A percentile compares a stretch with the other conserved stretches of the same genome.
Conservation (phyloP, 1,140 invertebrate species). For the Zaprionus africanus region DNA sequence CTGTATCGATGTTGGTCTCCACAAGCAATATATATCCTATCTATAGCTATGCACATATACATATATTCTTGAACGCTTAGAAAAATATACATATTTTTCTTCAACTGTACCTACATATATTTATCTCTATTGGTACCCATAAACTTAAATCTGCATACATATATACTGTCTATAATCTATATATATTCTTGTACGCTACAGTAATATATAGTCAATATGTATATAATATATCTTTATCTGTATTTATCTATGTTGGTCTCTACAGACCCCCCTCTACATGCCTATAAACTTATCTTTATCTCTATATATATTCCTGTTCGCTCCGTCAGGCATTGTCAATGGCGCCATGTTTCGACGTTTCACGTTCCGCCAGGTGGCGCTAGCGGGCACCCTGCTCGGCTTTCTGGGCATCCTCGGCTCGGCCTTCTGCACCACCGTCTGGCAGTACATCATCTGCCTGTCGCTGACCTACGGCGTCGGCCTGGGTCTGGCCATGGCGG, state of each 20-base stretch:
- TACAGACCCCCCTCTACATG: neutral
- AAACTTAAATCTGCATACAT: too few species aligned
- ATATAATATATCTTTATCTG: neutral
- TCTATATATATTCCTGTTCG: neutral
- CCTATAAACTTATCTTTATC: neutral
- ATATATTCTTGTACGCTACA: neutral
- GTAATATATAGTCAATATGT: neutral
- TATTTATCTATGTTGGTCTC: neutral
- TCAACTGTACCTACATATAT: too few species aligned
- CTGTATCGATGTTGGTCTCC: neutral
- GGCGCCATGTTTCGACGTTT: conserved; percentile 78
- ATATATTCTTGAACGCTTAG: too few species aligned
- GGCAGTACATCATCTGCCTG: conserved; percentile 66
- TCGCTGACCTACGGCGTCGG: conserved; percentile 85
- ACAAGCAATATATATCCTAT: too few species aligned
- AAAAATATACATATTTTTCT: too few species aligned
- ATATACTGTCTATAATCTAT: neutral
- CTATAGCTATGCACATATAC: too few species aligned
- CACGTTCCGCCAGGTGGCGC: conserved; percentile 74
- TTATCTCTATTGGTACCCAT: too few species aligned
- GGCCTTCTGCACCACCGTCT: conserved; percentile 66
- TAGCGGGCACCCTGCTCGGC: conserved; percentile 56
- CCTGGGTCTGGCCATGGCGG: conserved; percentile 86
- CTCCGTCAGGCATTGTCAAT: conserved; percentile 67
- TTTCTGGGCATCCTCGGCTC: conserved; percentile 65